These are phyloP conservation scores for Petrocephalus zakoni DNA, from an alignment of 2,113 vertebrate species.

Conservation along the genomic window DNA sequence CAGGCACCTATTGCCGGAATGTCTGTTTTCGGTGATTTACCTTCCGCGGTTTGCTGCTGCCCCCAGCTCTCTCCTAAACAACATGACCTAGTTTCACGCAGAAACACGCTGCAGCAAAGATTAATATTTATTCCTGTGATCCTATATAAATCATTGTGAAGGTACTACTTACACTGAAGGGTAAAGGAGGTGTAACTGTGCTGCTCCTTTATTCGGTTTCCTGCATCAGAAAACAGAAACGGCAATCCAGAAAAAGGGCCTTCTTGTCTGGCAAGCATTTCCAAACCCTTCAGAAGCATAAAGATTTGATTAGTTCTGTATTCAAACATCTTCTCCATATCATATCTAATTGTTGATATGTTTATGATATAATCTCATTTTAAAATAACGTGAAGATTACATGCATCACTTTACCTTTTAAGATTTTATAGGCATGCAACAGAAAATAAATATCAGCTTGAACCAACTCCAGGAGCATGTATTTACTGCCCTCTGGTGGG, in stretches of 20 bases:
- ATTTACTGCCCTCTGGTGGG: slow-evolving; percentile 8
- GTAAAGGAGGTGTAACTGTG: neutral
- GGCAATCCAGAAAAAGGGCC: neutral
- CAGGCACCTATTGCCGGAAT: neutral
- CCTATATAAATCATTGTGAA: slow-evolving; percentile 28
- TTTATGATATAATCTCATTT: neutral
- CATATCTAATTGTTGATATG: neutral
- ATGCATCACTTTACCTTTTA: neutral
- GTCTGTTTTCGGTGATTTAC: neutral
- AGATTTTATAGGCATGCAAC: neutral
- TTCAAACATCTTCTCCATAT: neutral
- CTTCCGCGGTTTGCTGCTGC: neutral
- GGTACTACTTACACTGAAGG: slow-evolving; percentile 10
- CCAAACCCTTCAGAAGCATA: neutral
- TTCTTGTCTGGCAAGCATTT: neutral
- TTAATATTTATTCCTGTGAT: slow-evolving; percentile 29
- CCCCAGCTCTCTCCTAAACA: neutral
- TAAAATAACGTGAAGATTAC: neutral
- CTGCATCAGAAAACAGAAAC: neutral
- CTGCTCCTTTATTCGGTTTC: slow-evolving; percentile 31
- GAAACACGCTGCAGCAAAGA: neutral
- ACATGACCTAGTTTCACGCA: slow-evolving; percentile 11
- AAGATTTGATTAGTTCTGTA: neutral
- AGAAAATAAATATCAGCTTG: neutral
- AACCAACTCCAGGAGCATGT: neutral